phyloP scores from a whole-genome alignment of 1,140 invertebrate genomes.

The Carcinoscorpius rotundicauda region DNA sequence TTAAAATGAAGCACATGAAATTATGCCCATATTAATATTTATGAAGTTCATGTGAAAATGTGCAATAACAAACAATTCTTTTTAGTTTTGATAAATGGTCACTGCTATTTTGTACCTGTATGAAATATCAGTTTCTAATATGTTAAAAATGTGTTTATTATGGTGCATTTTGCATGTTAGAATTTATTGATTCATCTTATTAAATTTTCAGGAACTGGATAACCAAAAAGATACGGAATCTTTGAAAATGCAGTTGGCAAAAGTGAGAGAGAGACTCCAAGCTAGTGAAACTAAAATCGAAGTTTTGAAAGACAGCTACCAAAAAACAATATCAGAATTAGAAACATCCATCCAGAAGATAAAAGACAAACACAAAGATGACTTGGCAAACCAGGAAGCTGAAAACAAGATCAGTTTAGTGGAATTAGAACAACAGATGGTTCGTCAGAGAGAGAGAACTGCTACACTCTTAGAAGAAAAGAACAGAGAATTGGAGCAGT shows the following conservation, averaged over 20 bases:
- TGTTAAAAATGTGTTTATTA: neutral
- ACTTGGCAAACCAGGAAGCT: slow-evolving; percentile 39
- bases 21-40: too few relatives aligned
- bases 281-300: slow-evolving; percentile 21
- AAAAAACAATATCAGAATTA: slow-evolving; percentile 17
- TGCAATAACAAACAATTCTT: too few relatives aligned
- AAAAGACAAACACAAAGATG: slow-evolving; percentile 43
- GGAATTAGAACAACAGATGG: slow-evolving; percentile 57
- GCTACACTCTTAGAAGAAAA: slow-evolving; percentile 62
- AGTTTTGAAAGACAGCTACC: slow-evolving; percentile 19
- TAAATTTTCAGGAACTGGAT: slow-evolving; percentile 10
- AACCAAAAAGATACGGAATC: slow-evolving; percentile 30
- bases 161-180: neutral
- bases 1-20: too few relatives aligned
- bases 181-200: too few relatives aligned
- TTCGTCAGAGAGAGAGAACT: slow-evolving; percentile 62
- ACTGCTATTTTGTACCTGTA: too few relatives aligned
- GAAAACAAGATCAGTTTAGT: slow-evolving; percentile 45
- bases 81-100: too few relatives aligned
- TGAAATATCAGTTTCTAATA: too few relatives aligned
- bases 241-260: slow-evolving; percentile 30
- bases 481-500: slow-evolving; percentile 56
- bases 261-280: slow-evolving; percentile 29
- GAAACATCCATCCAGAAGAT: slow-evolving; percentile 41
- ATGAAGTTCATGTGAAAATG: too few relatives aligned